These are phyloP conservation scores for Antitype chi DNA, from an alignment of 2,888 invertebrate genomes.

Conservation along the genomic window DNA sequence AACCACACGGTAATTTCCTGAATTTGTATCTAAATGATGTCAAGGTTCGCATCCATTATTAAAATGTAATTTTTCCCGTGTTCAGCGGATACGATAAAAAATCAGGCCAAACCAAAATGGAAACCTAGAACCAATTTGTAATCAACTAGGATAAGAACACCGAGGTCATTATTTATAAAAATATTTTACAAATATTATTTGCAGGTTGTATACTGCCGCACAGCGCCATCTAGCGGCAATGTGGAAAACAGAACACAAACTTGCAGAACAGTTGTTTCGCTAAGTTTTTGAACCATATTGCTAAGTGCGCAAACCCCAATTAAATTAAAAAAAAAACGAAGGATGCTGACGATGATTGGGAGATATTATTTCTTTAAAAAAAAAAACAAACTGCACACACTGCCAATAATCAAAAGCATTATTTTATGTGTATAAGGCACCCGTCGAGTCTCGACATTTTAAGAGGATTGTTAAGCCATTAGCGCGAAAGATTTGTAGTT, in stretches of 20 bases:
- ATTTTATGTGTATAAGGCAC: neutral
- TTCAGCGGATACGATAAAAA: slow-evolving; percentile 50
- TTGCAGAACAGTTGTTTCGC: neutral
- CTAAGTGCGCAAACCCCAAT: neutral
- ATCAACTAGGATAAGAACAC: slow-evolving; percentile 51
- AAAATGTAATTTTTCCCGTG: slow-evolving; percentile 42
- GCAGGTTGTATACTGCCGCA: neutral
- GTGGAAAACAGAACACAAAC: neutral
- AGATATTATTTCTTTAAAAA: neutral
- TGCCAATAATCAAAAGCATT: neutral
- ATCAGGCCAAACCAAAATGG: slow-evolving; percentile 50
- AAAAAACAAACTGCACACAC: neutral
- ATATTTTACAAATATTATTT: slow-evolving; percentile 5
- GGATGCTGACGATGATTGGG: neutral
- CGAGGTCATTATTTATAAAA: slow-evolving; percentile 38
- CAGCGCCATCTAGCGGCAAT: slow-evolving; percentile 49
- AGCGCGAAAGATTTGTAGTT: slow-evolving; percentile 26
- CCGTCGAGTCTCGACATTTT: slow-evolving; percentile 4
- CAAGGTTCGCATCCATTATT: slow-evolving; percentile 45
- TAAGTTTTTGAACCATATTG: neutral
- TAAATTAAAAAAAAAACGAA: neutral
- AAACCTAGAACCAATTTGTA: slow-evolving; percentile 49
- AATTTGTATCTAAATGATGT: slow-evolving; percentile 43
- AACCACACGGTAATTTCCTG: slow-evolving; percentile 50
- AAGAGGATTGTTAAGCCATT: slow-evolving; percentile 22